Percentiles rank a stretch among this genome's conserved stretches.
phyloP scores from a whole-genome alignment of 2,113 vertebrate genomes.

The Pelecanus crispus region DNA sequence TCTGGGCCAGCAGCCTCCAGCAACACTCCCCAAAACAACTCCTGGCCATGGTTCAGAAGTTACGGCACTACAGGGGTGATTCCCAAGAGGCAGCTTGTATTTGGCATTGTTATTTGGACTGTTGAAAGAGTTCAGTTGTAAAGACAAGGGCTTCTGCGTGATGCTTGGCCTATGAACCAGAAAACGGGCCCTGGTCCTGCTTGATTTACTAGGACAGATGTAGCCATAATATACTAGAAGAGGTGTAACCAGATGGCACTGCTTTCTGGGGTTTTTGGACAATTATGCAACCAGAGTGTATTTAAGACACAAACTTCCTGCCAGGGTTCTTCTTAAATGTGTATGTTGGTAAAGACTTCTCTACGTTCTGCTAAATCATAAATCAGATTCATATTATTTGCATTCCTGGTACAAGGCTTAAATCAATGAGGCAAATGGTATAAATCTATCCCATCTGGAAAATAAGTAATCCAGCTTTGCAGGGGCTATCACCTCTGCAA shows the following conservation, averaged over 20 bases:
- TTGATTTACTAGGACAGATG: not conserved
- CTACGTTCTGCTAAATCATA: accelerated
- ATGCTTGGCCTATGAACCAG: not conserved
- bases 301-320: not conserved
- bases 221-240: not conserved
- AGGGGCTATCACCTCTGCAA: not conserved
- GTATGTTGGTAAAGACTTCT: not conserved
- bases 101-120: not conserved
- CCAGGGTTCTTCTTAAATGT: not conserved
- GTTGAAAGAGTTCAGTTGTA: not conserved
- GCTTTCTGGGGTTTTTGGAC: not conserved
- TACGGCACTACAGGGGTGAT: not conserved
- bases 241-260: not conserved
- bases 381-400: not conserved
- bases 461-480: not conserved
- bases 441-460: not conserved
- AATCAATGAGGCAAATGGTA: not conserved
- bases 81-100: not conserved
- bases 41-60: accelerated
- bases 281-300: not conserved
- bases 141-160: not conserved
- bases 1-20: not conserved
- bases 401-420: not conserved
- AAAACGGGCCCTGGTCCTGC: not conserved
- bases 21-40: not conserved